Evolutionary conservation across 1,140 invertebrate species (phyloP).

Genomic region (Atta texana): DNA sequence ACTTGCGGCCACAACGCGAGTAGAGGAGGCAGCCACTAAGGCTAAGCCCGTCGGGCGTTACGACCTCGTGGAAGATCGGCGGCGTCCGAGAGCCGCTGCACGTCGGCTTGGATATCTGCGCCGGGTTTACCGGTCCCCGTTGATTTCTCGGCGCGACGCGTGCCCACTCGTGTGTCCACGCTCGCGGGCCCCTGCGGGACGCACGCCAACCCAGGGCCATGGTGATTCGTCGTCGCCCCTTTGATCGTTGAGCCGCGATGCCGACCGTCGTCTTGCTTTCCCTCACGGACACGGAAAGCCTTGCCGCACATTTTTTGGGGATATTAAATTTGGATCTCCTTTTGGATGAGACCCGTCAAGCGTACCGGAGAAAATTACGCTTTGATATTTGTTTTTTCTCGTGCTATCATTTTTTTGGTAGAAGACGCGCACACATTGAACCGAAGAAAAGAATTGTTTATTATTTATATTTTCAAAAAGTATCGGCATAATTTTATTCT

Average conservation of each 20-base stretch:
- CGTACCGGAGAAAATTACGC: conserved; percentile 32
- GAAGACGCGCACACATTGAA: too few species aligned
- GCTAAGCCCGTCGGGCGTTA: conserved; percentile 62
- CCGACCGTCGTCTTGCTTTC: conserved; percentile 54
- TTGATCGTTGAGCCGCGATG: conserved; percentile 61
- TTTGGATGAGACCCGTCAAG: conserved; percentile 26
- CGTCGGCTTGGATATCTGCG: conserved; percentile 61
- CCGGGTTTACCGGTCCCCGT: conserved; percentile 65
- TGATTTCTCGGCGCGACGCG: conserved; percentile 79
- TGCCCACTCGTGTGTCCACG: conserved; percentile 81
- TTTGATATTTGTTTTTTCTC: conserved; percentile 46
- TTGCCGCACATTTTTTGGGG: conserved; percentile 24
- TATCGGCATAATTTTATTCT: background rate
- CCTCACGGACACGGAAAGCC: conserved; percentile 41
- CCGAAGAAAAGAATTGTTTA: background rate
- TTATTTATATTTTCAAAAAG: background rate
- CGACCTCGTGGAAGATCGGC: conserved; percentile 63
- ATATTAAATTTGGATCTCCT: conserved; percentile 45
- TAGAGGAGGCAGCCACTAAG: conserved; percentile 52
- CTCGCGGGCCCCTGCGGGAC: conserved; percentile 59
- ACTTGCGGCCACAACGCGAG: conserved; percentile 76
- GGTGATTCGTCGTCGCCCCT: conserved; percentile 57
- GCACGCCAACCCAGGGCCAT: conserved; percentile 42
- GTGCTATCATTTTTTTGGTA: background rate
- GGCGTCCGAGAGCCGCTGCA: conserved; percentile 36